phyloP scores from a whole-genome alignment of 2,113 vertebrate species.

The Anolis sagrei region DNA sequence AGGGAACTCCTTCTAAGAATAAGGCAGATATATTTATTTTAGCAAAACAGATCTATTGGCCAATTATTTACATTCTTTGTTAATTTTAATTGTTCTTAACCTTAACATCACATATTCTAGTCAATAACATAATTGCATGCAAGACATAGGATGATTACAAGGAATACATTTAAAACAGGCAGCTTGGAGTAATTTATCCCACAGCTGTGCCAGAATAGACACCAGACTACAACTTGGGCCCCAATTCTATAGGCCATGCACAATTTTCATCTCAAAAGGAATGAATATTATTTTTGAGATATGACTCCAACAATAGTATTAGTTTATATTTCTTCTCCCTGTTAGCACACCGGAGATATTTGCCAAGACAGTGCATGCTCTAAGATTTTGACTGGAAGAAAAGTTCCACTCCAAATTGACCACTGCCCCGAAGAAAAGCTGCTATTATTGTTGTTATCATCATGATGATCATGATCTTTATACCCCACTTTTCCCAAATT shows the following conservation, averaged over 20 bases:
- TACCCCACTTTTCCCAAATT: no score
- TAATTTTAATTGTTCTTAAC: slow-evolving; percentile 46
- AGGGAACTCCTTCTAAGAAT: background rate
- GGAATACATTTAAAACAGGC: slow-evolving; percentile 57
- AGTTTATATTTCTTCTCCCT: slow-evolving; percentile 33
- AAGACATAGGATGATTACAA: slow-evolving; percentile 69
- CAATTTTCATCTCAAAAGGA: slow-evolving; percentile 7
- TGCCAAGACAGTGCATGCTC: slow-evolving; percentile 18
- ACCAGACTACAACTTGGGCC: slow-evolving; percentile 23
- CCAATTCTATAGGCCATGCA: slow-evolving; percentile 48
- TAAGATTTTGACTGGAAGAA: slow-evolving; percentile 30
- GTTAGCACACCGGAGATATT: slow-evolving; percentile 30
- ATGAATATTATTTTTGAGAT: background rate
- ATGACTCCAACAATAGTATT: slow-evolving; percentile 37
- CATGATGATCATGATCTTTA: no score
- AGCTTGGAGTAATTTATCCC: slow-evolving; percentile 50
- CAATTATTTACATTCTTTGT: slow-evolving; percentile 30
- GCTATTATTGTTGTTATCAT: no score
- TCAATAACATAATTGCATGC: slow-evolving; percentile 67
- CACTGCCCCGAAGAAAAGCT: no score
- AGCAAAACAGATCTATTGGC: slow-evolving; percentile 9
- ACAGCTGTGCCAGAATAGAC: slow-evolving; percentile 59
- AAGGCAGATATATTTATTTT: background rate
- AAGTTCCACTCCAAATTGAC: slow-evolving; percentile 16
- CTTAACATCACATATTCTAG: slow-evolving; percentile 52